Base-by-base conservation (phyloP, 2,113 vertebrate species). In the Xenopus borealis region DNA sequence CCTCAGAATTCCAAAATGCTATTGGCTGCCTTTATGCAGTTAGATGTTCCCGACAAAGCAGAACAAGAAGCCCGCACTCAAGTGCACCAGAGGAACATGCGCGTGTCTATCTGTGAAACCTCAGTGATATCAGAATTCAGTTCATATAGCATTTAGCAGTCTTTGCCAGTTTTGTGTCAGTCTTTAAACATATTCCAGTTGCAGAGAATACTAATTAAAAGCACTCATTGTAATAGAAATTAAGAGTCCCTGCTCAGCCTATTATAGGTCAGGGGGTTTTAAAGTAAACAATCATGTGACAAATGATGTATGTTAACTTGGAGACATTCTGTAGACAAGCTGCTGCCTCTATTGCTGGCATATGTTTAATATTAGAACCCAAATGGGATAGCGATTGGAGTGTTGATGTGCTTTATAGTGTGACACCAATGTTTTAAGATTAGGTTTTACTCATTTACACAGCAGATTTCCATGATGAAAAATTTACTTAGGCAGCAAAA, bases 151-250 rank as follows among this genome's bases (percentile, higher is more conserved):
- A 82, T 83, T 81, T 84, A 79, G 81, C 81, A 84, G 66, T 33
- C 63, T 79, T 78, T 83, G 88, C 90, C 90, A 92, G 87, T 85
- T 88, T 87, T 90, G 86, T 92, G 88, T 93, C 88, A 89, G 68
- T 85, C 85, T 82, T 85, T 89, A 27, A 93, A 91, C 87, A 86
- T 89, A 82, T 85, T 87, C 85, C 86, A 90, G 87, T 88, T 89
- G 87, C 86, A 85, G 86, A 84, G 87, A 88, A 85, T 84, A 84
- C 85, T 90, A 92, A 91, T 92, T 91, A 91, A 91, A 92, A 87
- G 85, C 87, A 83, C 83, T 88, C 86, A 85, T 87, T 88, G 86
- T 89, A 88, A 88, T 82, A 83, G 83, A 87, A 86, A 91, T 87
- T 89, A 91, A 89, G 89, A 87, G 85, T 85, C 75, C 79, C 86